Conservation (phyloP, 2,113 vertebrate species). For the human region DNA sequence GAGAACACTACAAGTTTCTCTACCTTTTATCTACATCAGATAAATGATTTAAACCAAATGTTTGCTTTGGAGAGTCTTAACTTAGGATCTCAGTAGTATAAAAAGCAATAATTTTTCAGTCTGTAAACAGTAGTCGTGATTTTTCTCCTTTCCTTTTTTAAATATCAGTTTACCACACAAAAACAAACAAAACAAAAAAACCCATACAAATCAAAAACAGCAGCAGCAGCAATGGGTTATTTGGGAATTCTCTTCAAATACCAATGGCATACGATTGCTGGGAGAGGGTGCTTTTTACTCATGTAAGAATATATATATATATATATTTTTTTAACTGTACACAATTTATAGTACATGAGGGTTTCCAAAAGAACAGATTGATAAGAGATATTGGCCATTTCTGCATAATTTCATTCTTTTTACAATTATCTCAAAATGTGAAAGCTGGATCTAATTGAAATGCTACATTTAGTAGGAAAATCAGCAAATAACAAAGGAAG, state of each 20-base stretch:
- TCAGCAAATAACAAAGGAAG: conserved; percentile 45
- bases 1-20: conserved; percentile 78
- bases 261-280: conserved; percentile 63
- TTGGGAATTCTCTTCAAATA: conserved; percentile 73
- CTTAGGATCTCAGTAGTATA: conserved; percentile 84
- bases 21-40: conserved; percentile 75
- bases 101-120: conserved; percentile 84
- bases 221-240: conserved; percentile 80
- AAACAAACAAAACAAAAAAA: conserved; percentile 55
- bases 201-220: conserved; percentile 69
- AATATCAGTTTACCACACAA: conserved; percentile 76
- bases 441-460: conserved; percentile 67
- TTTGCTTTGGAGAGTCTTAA: conserved; percentile 80
- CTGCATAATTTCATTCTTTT: conserved; percentile 72
- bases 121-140: conserved; percentile 85
- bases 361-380: conserved; percentile 72
- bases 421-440: conserved; percentile 76
- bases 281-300: conserved; percentile 79
- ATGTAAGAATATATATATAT: conserved; percentile 83
- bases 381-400: conserved; percentile 70
- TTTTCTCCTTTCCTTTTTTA: conserved; percentile 47
- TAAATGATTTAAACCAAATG: conserved; percentile 70
- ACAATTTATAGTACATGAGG: conserved; percentile 83
- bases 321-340: conserved; percentile 78
- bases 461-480: conserved; percentile 71